Evolutionary conservation across 1,140 invertebrate species (phyloP).

Genomic region (Trissolcus basalis): DNA sequence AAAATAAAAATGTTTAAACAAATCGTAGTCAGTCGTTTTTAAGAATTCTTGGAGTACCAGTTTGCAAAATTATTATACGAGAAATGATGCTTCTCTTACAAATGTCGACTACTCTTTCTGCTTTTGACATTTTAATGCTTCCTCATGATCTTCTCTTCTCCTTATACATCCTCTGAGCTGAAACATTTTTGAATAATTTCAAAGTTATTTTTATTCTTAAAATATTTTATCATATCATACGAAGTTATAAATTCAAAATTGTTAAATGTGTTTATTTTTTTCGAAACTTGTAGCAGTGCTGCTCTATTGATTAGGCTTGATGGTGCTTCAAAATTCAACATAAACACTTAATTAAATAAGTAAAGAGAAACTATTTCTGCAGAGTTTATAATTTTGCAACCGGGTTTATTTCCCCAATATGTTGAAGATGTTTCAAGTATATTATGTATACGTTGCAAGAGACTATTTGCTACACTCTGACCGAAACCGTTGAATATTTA

Average conservation of each 20-base stretch:
- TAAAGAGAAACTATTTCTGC: background rate
- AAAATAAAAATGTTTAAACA: no score
- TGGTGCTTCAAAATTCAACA: no score
- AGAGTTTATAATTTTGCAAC: slow-evolving; percentile 20
- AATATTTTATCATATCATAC: no score
- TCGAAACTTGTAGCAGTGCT: no score
- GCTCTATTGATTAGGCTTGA: no score
- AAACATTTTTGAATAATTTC: no score
- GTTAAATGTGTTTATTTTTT: no score
- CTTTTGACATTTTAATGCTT: slow-evolving; percentile 38
- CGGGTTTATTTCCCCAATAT: slow-evolving; percentile 26
- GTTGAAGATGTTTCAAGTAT: slow-evolving; percentile 7
- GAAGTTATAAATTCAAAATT: no score
- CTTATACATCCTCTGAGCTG: no score
- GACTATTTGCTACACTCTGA: slow-evolving; percentile 23
- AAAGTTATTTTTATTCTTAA: no score
- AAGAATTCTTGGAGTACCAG: no score
- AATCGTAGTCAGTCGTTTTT: no score
- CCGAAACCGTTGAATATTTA: slow-evolving; percentile 44
- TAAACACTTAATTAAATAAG: background rate
- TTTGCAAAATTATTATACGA: slow-evolving; percentile 13
- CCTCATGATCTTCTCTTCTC: slow-evolving; percentile 15
- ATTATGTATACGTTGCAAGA: slow-evolving; percentile 1
- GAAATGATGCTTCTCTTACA: slow-evolving; percentile 10
- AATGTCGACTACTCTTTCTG: slow-evolving; percentile 27